Base-by-base conservation (phyloP, 2,888 invertebrate genomes). In the Dryobota labecula region DNA sequence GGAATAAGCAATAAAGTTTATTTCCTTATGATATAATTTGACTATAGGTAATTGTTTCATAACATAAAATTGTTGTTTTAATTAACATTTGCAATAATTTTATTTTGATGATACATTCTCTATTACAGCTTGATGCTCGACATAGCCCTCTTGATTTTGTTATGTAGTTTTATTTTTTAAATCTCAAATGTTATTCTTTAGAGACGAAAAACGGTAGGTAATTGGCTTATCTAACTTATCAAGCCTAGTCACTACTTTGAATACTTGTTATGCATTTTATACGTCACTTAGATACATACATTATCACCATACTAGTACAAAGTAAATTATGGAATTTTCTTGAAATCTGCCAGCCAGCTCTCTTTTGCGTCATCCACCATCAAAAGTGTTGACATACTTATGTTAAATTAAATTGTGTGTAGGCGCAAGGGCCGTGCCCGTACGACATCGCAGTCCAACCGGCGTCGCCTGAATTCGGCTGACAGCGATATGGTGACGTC, bases 401-500 rank as follows among this genome's bases (percentile, higher is more conserved):
- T 20, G n/a, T 8, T 30, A 5, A 15, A 45, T 61, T 61, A 45
- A 36, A 45, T 36, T 68, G n/a, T 74, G 71, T 71, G n/a, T 83
- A 96, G 97, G 83, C 96, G 97, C 72, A 97, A 97, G 89, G 97
- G 97, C 0, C 95, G 97, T 13, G 97, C 97, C 0, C 94, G 97
- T 43, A 97, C 97, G 0, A 96, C 97, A 2, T 97, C 97, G 41
- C 96, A 97, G 45, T 96, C 96, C 33, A 93, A 96, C 74, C 96
- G 98, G 64, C 97, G 97, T 41, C 96, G 98, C 18, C 92, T 98
- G 36, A 98, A 98, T 91, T 98, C 98, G 0, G 98, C 97, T 0
- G 98, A 98, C 89, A 98, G 98, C 1, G 98, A 98, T 85, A 92
- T 97, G 86, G 95, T 97, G 20, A 97, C 98, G 9, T 98, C 98